Percentiles rank a stretch among this genome's conserved stretches.
phyloP scores from a whole-genome alignment of 2,888 invertebrate genomes.

The Chydorus sphaericus region DNA sequence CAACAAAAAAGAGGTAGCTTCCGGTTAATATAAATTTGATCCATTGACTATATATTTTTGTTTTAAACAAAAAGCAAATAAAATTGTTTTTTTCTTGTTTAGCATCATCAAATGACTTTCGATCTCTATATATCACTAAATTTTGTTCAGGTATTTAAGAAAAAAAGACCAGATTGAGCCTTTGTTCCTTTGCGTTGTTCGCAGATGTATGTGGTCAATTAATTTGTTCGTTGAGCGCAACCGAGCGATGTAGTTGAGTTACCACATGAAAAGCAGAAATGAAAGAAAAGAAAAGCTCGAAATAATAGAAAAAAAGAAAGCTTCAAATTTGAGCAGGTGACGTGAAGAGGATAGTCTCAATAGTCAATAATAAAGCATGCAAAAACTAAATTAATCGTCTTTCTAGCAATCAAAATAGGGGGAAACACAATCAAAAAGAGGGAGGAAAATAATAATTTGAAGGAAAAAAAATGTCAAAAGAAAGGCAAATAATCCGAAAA shows the following conservation, averaged over 20 bases:
- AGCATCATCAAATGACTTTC: too few relatives aligned
- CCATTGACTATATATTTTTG: neutral
- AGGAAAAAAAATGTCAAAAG: neutral
- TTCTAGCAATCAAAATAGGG: neutral
- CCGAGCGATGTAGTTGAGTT: neutral
- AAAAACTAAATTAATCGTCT: neutral
- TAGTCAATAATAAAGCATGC: neutral
- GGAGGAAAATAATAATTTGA: neutral
- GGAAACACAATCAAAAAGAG: neutral
- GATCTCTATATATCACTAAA: too few relatives aligned
- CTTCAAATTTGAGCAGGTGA: neutral
- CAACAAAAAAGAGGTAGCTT: constrained; percentile 4
- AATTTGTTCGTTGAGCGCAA: neutral
- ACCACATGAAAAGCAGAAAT: too few relatives aligned
- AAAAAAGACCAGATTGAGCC: neutral
- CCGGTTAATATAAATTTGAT: too few relatives aligned
- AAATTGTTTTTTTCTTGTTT: neutral
- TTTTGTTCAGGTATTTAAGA: neutral
- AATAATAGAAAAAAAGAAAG: neutral
- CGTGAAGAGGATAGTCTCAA: neutral
- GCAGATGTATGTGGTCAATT: too few relatives aligned
- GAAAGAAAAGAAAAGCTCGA: too few relatives aligned
- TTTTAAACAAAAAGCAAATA: neutral
- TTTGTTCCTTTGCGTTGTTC: neutral
- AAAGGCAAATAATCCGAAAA: neutral